Percentiles rank a stretch among this genome's conserved stretches.
These are phyloP conservation scores for Chymomyza caudatula DNA, from an alignment of 2,888 invertebrate genomes.

Conservation along the genomic window DNA sequence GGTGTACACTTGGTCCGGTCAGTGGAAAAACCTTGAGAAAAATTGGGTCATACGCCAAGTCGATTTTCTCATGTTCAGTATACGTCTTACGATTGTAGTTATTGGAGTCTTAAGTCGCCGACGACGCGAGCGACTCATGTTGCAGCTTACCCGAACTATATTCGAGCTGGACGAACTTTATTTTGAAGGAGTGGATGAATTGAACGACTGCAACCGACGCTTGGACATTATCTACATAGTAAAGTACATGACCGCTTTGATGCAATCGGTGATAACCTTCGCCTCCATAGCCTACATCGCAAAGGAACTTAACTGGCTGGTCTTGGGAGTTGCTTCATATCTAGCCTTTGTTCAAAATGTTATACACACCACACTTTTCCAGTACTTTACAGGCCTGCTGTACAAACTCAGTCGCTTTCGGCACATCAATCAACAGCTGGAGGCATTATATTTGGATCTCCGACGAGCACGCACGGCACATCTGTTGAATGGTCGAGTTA, in stretches of 20 bases:
- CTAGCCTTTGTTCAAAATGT: not conserved
- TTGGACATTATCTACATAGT: not conserved
- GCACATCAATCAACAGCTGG: not conserved
- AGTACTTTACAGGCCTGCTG: conserved; percentile 2
- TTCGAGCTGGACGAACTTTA: not conserved
- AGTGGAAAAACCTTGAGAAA: not conserved
- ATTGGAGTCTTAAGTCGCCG: not conserved
- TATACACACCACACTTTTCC: not conserved
- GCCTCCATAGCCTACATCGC: not conserved
- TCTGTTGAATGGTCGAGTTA: not conserved
- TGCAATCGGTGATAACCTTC: not conserved
- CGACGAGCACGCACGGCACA: not conserved
- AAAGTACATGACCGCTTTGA: not conserved
- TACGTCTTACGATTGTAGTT: not conserved
- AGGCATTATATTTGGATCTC: not conserved
- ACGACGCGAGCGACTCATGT: not conserved
- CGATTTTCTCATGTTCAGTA: not conserved
- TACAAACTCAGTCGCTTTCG: not conserved
- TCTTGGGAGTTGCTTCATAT: not conserved
- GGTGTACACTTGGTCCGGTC: not conserved
- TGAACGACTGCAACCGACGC: not conserved
- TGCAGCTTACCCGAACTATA: not conserved
- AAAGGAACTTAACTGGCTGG: not conserved
- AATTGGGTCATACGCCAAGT: not conserved
- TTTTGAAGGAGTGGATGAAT: not conserved